A percentile compares a stretch with the other conserved stretches of the same genome.
Conservation (phyloP, 2,113 vertebrate genomes). For the Hyperopisus bebe region DNA sequence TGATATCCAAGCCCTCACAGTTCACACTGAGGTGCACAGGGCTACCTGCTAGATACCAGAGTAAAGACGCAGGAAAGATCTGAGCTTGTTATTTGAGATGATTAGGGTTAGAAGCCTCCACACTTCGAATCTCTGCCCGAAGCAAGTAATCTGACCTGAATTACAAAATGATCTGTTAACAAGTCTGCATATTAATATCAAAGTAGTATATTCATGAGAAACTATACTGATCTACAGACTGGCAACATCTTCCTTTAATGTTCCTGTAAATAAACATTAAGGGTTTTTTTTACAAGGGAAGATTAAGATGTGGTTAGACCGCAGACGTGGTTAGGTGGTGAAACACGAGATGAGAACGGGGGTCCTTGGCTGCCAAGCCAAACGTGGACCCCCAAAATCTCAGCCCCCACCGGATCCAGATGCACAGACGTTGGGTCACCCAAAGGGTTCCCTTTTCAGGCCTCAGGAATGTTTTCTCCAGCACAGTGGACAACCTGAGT, state of each 20-base stretch:
- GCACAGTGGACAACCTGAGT: constrained; percentile 27
- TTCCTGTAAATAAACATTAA: background rate
- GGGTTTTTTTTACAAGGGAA: background rate
- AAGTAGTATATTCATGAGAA: background rate
- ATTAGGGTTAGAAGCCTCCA: background rate
- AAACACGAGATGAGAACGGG: background rate
- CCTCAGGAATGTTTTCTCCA: constrained; percentile 45
- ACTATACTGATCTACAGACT: background rate
- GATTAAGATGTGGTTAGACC: constrained; percentile 1
- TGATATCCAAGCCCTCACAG: background rate
- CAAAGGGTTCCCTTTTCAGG: constrained; percentile 33
- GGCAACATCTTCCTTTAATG: background rate
- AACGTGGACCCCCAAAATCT: background rate
- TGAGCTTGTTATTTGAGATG: background rate
- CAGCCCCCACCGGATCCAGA: constrained; percentile 17
- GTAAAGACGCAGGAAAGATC: background rate
- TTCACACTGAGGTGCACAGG: background rate
- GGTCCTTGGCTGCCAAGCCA: background rate
- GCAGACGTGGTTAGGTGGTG: background rate
- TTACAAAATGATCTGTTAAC: background rate
- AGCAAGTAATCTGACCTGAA: background rate
- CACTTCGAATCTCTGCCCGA: background rate
- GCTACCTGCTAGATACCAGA: background rate
- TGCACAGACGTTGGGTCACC: constrained; percentile 27
- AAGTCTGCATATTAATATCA: background rate